phyloP scores from a whole-genome alignment of 2,888 invertebrate genomes.

The Meteorus colon region DNA sequence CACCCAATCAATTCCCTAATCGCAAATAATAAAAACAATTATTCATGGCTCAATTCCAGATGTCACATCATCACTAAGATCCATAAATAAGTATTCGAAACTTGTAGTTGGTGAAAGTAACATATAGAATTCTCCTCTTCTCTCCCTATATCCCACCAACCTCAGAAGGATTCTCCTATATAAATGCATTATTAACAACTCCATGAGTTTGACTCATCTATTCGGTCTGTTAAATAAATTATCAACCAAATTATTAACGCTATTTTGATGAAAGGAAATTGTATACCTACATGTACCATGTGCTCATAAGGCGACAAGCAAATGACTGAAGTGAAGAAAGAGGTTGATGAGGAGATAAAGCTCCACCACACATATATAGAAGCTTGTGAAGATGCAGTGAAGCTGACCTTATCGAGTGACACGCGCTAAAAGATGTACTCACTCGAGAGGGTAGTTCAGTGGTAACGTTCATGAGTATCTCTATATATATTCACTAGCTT shows the following conservation, averaged over 20 bases:
- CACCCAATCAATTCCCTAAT: too few relatives aligned
- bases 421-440: constrained; percentile 11
- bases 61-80: too few relatives aligned
- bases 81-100: too few relatives aligned
- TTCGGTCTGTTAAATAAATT: constrained; percentile 68
- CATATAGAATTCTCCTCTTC: too few relatives aligned
- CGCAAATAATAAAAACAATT: too few relatives aligned
- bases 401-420: constrained; percentile 46
- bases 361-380: background rate
- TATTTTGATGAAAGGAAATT: constrained; percentile 64
- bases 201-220: constrained; percentile 32
- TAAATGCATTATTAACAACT: constrained; percentile 20
- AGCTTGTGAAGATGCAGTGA: constrained; percentile 29
- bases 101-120: too few relatives aligned
- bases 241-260: constrained; percentile 70
- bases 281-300: background rate
- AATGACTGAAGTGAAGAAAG: constrained; percentile 15
- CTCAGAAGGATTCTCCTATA: background rate
- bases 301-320: background rate
- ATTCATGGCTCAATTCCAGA: too few relatives aligned
- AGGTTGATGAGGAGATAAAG: background rate
- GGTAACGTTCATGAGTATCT: background rate
- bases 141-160: background rate
- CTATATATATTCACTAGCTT: background rate
- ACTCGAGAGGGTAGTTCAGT: constrained; percentile 28